Conservation (phyloP, 2,113 vertebrate genomes). For the Rallus limicola region DNA sequence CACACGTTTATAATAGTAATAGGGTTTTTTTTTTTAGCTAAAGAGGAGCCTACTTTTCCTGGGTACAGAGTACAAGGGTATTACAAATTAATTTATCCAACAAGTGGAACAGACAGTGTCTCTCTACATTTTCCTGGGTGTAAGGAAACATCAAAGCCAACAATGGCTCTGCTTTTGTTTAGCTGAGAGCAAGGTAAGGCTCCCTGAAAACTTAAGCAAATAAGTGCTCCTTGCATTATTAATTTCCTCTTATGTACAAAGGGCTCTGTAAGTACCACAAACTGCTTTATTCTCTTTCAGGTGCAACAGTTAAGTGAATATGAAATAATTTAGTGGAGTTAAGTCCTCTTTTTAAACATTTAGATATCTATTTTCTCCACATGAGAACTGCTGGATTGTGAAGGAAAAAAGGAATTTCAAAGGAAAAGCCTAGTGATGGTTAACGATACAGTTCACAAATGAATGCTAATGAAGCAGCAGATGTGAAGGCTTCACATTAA, state of each 20-base stretch:
- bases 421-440: background rate
- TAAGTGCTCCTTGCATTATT: background rate
- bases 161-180: background rate
- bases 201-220: background rate
- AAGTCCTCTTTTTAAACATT: background rate
- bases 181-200: background rate
- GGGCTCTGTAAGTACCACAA: background rate
- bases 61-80: background rate
- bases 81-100: background rate
- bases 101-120: background rate
- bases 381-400: background rate
- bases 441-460: background rate
- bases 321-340: background rate
- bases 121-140: background rate
- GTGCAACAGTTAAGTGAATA: background rate
- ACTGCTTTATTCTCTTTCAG: background rate
- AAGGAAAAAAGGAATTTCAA: background rate
- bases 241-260: background rate
- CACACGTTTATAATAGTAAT: background rate
- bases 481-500: background rate
- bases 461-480: background rate
- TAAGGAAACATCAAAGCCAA: background rate
- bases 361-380: background rate
- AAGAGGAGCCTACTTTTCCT: background rate
- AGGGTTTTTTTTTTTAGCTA: rapidly evolving